Percentiles rank a stretch among this genome's conserved stretches.
These are phyloP conservation scores for Acrobasis repandana DNA, from an alignment of 2,888 invertebrate species.

Conservation along the genomic window DNA sequence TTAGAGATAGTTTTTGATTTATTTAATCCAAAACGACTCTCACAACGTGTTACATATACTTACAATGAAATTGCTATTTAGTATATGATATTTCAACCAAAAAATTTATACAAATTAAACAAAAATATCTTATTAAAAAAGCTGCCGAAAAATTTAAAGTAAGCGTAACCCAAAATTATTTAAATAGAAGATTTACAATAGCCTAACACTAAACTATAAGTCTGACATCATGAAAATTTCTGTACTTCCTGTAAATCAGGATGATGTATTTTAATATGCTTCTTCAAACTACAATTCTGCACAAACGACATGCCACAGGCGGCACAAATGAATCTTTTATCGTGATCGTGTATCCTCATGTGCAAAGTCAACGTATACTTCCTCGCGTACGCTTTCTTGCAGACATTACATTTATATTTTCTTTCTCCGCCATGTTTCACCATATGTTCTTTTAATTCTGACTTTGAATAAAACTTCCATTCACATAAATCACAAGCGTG, in stretches of 20 bases:
- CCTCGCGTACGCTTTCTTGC: slow-evolving; percentile 77
- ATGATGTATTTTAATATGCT: slow-evolving; percentile 68
- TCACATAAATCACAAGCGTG: slow-evolving; percentile 76
- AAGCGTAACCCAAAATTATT: too few species aligned
- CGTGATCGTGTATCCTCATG: slow-evolving; percentile 70
- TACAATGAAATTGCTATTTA: too few species aligned
- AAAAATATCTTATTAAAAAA: too few species aligned
- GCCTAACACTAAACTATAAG: background rate
- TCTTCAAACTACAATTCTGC: slow-evolving; percentile 70
- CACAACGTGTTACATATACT: too few species aligned
- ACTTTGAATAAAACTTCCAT: slow-evolving; percentile 79
- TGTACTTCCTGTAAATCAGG: slow-evolving; percentile 36
- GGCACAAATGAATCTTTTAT: slow-evolving; percentile 63
- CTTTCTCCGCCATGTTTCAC: slow-evolving; percentile 77
- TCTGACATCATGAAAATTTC: slow-evolving; percentile 3
- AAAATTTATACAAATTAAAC: too few species aligned
- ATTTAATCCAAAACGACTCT: too few species aligned
- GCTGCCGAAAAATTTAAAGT: too few species aligned
- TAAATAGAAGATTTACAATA: background rate
- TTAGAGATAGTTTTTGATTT: too few species aligned
- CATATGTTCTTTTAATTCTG: slow-evolving; percentile 81
- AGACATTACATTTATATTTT: slow-evolving; percentile 73
- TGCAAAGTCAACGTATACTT: slow-evolving; percentile 71
- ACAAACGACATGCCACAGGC: slow-evolving; percentile 66
- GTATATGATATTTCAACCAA: too few species aligned